These are phyloP conservation scores for Amiota mariae DNA, from an alignment of 2,888 invertebrate species.

Conservation along the genomic window DNA sequence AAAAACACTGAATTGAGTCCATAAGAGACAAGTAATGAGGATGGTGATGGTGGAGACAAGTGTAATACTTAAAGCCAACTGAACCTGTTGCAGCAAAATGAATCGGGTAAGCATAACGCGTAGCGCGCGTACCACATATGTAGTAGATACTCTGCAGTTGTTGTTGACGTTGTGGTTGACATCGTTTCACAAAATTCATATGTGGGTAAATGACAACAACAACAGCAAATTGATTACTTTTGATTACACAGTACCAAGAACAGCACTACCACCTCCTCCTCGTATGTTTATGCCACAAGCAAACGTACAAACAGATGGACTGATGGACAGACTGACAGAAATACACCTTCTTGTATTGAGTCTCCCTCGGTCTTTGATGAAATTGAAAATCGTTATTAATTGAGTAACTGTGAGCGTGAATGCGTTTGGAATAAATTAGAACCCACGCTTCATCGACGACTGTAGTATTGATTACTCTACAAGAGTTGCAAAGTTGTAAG, in stretches of 20 bases:
- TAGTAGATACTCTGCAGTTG: conserved; percentile 1
- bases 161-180: conserved; percentile 14
- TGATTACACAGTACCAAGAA: conserved; percentile 10
- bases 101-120: conserved; percentile 14
- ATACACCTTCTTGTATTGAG: too few species aligned
- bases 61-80: too few species aligned
- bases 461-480: neutral
- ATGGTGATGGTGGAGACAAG: neutral
- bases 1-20: too few species aligned
- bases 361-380: conserved; percentile 16
- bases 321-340: too few species aligned
- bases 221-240: conserved; percentile 21
- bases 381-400: conserved; percentile 45
- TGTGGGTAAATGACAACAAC: conserved; percentile 3
- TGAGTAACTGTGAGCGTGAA: conserved; percentile 49
- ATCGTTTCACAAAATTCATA: conserved; percentile 12
- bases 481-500: neutral
- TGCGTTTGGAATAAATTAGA: conserved; percentile 53
- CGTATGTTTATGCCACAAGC: too few species aligned
- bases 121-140: conserved; percentile 21
- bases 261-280: neutral
- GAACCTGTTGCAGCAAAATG: neutral
- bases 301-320: too few species aligned
- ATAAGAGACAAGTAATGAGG: conserved; percentile 31
- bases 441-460: conserved; percentile 40